Evolutionary conservation across 2,113 vertebrate species (phyloP).

Genomic region (Progne subis): DNA sequence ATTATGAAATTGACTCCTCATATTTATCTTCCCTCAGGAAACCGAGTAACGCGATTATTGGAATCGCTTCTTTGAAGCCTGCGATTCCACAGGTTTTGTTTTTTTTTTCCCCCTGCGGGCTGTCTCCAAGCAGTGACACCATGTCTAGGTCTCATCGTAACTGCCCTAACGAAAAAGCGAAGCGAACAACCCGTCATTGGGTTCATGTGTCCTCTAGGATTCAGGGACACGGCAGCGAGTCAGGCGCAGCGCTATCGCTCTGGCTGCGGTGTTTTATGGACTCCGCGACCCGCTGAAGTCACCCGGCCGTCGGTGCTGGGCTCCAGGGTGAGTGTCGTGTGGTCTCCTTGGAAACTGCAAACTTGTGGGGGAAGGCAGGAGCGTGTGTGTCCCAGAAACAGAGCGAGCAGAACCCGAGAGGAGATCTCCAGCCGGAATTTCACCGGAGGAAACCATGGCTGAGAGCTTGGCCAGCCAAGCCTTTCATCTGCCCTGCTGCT

Average conservation of each 20-base stretch:
- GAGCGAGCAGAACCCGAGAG: neutral
- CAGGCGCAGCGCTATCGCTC: neutral
- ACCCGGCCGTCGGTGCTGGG: neutral
- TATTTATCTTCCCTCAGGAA: constrained; percentile 47
- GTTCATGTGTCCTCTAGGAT: constrained; percentile 56
- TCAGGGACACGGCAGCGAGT: constrained; percentile 3
- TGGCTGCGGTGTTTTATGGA: constrained; percentile 44
- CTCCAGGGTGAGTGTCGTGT: constrained; percentile 30
- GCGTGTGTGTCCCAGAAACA: neutral
- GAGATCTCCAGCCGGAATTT: neutral
- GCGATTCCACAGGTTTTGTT: neutral
- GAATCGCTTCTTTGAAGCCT: constrained; percentile 17
- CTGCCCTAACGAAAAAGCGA: constrained; percentile 54
- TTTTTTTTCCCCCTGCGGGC: neutral
- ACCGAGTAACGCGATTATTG: constrained; percentile 4
- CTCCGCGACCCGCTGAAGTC: constrained; percentile 55
- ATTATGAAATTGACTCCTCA: neutral
- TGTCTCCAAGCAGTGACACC: constrained; percentile 63
- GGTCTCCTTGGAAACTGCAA: constrained; percentile 49
- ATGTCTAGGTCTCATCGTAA: constrained; percentile 61
- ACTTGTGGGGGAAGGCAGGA: neutral
- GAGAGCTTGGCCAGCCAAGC: neutral
- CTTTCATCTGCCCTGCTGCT: constrained; percentile 27
- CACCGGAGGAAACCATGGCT: neutral
- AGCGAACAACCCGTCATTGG: neutral